These are phyloP conservation scores for Psilanteris sp. DNA, from an alignment of 1,140 invertebrate genomes.

Conservation along the genomic window DNA sequence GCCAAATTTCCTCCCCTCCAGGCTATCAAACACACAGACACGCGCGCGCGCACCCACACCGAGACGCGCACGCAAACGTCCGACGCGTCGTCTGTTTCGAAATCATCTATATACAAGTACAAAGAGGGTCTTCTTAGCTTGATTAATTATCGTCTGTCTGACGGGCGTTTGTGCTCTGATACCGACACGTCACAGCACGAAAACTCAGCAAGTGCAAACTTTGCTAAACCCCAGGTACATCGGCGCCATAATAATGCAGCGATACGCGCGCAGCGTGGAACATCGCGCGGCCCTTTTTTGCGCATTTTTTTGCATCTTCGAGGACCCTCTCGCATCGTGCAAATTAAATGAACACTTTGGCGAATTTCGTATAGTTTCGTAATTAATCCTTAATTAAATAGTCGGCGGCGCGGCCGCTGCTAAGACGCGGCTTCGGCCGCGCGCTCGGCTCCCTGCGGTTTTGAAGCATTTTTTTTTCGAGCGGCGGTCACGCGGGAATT, in stretches of 20 bases:
- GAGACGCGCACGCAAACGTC: no score
- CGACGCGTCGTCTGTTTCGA: constrained; percentile 48
- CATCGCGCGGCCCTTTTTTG: constrained; percentile 54
- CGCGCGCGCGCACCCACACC: constrained; percentile 1
- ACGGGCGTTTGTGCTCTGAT: constrained; percentile 49
- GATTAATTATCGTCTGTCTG: constrained; percentile 74
- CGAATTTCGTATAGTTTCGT: constrained; percentile 63
- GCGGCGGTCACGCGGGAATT: no score
- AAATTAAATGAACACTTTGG: constrained; percentile 53
- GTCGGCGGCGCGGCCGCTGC: no score
- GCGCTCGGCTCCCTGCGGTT: no score
- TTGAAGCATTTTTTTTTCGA: no score
- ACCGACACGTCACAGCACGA: constrained; percentile 36
- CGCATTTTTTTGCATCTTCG: constrained; percentile 48
- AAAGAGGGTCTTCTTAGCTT: constrained; percentile 68
- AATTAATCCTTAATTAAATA: constrained; percentile 56
- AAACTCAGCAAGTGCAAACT: constrained; percentile 9
- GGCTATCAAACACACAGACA: constrained; percentile 35
- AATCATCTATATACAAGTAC: constrained; percentile 61
- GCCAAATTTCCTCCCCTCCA: constrained; percentile 72
- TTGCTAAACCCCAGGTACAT: constrained; percentile 10
- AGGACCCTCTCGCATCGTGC: constrained; percentile 40
- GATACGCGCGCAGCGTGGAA: constrained; percentile 34
- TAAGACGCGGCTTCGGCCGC: no score
- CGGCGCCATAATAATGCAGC: constrained; percentile 42